These are phyloP conservation scores for Ceyx melanurus DNA, from an alignment of 2,113 vertebrate species.

Conservation along the genomic window DNA sequence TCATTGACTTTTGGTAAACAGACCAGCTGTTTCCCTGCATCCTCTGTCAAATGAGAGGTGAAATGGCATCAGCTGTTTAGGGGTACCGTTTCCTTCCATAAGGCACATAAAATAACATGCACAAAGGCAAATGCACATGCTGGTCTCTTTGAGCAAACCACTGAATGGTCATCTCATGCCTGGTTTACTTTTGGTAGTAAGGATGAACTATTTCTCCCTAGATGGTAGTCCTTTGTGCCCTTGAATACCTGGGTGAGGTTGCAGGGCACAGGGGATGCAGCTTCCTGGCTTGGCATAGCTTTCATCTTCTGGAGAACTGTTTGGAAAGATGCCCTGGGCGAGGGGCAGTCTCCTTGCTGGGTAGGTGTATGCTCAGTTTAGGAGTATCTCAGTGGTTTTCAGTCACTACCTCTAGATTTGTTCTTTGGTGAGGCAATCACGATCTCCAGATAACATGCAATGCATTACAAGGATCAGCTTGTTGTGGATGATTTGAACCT, in stretches of 20 bases:
- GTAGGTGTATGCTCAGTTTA: background rate
- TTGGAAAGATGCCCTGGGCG: too few relatives aligned
- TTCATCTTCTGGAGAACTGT: accelerated
- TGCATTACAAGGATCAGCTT: background rate
- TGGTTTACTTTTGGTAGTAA: background rate
- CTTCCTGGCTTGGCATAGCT: background rate
- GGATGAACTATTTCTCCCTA: background rate
- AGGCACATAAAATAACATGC: background rate
- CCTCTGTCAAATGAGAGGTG: background rate
- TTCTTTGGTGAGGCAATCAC: background rate
- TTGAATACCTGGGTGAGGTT: accelerated
- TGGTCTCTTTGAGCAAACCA: background rate
- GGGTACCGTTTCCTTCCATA: background rate
- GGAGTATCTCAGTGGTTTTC: background rate
- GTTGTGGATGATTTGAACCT: background rate
- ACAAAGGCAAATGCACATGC: accelerated
- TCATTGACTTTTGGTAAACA: background rate
- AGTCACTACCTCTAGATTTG: background rate
- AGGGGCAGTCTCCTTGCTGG: background rate
- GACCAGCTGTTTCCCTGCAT: background rate
- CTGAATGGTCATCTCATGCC: background rate
- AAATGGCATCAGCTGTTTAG: background rate
- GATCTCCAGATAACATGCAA: background rate
- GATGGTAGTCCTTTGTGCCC: background rate
- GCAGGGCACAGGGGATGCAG: background rate